A percentile compares a stretch with the other conserved stretches of the same genome.
phyloP scores from a whole-genome alignment of 1,140 invertebrate genomes.

The Hesperophylax magnus region DNA sequence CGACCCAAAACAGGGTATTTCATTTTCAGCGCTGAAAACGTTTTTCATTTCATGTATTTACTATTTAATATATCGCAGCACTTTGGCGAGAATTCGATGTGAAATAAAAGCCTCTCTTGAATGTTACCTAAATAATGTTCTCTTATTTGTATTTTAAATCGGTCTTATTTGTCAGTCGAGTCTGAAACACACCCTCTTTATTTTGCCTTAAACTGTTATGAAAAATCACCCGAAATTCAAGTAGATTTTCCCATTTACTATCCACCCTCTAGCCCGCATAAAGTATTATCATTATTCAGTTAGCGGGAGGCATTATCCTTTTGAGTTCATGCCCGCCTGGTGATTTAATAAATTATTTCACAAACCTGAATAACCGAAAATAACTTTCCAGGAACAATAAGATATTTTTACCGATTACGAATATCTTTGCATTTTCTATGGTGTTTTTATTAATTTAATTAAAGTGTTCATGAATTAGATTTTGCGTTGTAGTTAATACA shows the following conservation, averaged over 20 bases:
- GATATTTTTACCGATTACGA: too few relatives aligned
- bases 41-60: neutral
- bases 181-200: neutral
- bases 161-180: neutral
- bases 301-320: neutral
- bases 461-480: too few relatives aligned
- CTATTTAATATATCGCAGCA: neutral
- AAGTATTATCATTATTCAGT: conserved; percentile 11
- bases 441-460: too few relatives aligned
- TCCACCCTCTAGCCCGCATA: neutral
- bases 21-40: too few relatives aligned
- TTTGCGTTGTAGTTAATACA: too few relatives aligned
- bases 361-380: too few relatives aligned
- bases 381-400: too few relatives aligned
- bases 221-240: conserved; percentile 11
- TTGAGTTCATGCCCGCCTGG: conserved; percentile 9
- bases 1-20: too few relatives aligned
- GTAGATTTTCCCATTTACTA: conserved; percentile 19
- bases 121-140: neutral
- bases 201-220: conserved; percentile 20
- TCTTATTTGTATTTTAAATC: too few relatives aligned
- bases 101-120: neutral
- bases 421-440: too few relatives aligned
- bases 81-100: neutral
- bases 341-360: too few relatives aligned